These are phyloP conservation scores for Peromyscus aztecus DNA, from an alignment of 2,797 vertebrate species.

Conservation along the genomic window DNA sequence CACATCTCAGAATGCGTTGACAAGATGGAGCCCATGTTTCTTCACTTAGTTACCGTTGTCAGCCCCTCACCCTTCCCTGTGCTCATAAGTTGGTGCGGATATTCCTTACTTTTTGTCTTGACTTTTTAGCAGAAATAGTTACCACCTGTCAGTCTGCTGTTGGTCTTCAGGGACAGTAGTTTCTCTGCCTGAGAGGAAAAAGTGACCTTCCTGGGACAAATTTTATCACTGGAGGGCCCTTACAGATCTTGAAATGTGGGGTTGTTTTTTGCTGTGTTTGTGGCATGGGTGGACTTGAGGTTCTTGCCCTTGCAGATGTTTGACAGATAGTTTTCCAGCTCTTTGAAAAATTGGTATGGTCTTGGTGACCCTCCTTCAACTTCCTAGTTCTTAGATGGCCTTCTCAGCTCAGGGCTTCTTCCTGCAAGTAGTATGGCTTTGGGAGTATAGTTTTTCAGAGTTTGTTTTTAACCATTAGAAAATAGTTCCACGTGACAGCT, in stretches of 20 bases:
- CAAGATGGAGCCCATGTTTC: background rate
- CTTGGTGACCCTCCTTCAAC: no score
- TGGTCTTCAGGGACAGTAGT: background rate
- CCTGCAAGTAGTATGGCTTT: slow-evolving; percentile 35
- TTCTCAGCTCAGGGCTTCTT: slow-evolving; percentile 39
- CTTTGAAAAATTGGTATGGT: background rate
- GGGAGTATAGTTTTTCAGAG: background rate
- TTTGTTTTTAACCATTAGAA: slow-evolving; percentile 51
- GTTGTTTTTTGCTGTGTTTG: background rate
- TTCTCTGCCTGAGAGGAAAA: background rate
- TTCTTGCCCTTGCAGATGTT: background rate
- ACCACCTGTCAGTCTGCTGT: background rate
- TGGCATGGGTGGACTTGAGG: background rate
- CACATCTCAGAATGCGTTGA: background rate
- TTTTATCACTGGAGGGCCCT: background rate
- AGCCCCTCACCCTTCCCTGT: background rate
- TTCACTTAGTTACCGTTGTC: background rate
- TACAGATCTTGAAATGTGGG: background rate
- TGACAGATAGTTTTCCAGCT: background rate
- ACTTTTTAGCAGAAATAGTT: background rate
- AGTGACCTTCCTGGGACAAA: background rate
- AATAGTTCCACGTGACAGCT: slow-evolving; percentile 11
- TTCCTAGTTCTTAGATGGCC: background rate
- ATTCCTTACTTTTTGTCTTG: background rate
- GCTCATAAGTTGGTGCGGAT: background rate